phyloP scores from a whole-genome alignment of 1,140 invertebrate genomes.

The Solenopsis invicta region DNA sequence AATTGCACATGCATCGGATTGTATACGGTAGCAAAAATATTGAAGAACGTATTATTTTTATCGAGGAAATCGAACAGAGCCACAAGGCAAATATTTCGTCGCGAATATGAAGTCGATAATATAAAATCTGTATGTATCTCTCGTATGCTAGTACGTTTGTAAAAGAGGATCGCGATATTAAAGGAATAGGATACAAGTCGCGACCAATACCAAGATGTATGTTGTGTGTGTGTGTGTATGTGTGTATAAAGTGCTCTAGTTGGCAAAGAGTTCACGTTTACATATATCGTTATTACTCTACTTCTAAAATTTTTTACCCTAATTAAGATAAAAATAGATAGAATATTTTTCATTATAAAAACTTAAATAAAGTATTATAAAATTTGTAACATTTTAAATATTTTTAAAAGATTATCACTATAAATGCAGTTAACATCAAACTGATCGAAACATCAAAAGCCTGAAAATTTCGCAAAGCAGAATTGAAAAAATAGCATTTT shows the following conservation, averaged over 20 bases:
- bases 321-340: neutral
- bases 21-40: slow-evolving; percentile 26
- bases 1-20: slow-evolving; percentile 24
- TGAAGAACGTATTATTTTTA: slow-evolving; percentile 35
- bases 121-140: slow-evolving; percentile 36
- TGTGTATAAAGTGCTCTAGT: neutral
- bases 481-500: slow-evolving; percentile 8
- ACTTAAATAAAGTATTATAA: neutral
- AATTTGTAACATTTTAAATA: neutral
- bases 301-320: neutral
- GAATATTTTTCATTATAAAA: neutral
- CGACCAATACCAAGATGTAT: slow-evolving; percentile 31
- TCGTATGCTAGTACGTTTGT: neutral
- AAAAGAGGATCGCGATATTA: slow-evolving; percentile 49
- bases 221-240: neutral
- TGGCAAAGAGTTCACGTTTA: neutral
- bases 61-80: slow-evolving; percentile 40
- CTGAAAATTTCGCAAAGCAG: neutral
- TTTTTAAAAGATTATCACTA: neutral
- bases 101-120: slow-evolving; percentile 46
- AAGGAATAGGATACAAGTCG: slow-evolving; percentile 38
- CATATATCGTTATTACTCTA: neutral
- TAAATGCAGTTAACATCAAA: neutral
- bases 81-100: slow-evolving; percentile 51
- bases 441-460: neutral